phyloP scores from a whole-genome alignment of 2,113 vertebrate genomes.

The Pimephales promelas region DNA sequence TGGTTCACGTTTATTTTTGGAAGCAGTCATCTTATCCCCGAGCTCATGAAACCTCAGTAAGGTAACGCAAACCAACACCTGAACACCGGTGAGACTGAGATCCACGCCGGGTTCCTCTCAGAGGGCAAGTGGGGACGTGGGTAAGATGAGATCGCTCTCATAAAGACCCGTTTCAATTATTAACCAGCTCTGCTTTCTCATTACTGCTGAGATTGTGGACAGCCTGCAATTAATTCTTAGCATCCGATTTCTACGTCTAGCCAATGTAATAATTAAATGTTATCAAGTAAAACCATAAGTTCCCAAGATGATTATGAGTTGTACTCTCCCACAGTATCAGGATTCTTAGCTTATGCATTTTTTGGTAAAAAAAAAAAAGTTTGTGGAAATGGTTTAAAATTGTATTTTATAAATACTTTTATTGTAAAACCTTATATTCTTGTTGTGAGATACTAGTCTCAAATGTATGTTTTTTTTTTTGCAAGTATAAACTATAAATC shows the following conservation, averaged over 20 bases:
- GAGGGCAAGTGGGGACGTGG: slow-evolving; percentile 5
- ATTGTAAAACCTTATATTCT: no score
- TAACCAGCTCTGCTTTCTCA: neutral
- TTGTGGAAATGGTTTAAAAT: neutral
- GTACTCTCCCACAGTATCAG: neutral
- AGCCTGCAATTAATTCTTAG: neutral
- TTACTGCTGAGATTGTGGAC: slow-evolving; percentile 17
- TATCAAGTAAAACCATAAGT: neutral
- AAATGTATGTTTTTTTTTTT: neutral
- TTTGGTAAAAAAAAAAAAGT: no score
- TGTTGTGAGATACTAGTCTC: neutral
- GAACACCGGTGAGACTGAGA: neutral
- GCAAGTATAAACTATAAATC: neutral
- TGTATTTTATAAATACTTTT: neutral
- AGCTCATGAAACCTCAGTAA: neutral
- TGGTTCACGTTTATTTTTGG: slow-evolving; percentile 21
- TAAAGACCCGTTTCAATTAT: neutral
- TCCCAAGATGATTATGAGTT: neutral
- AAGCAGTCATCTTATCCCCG: neutral
- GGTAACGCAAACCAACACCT: neutral
- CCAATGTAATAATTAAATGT: neutral
- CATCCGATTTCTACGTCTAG: neutral
- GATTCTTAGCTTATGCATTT: no score
- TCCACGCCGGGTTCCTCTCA: neutral
- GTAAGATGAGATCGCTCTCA: slow-evolving; percentile 10